Percentiles rank a stretch among this genome's conserved stretches.
phyloP scores from a whole-genome alignment of 2,888 invertebrate species.

The Pandemis cinnamomeana region DNA sequence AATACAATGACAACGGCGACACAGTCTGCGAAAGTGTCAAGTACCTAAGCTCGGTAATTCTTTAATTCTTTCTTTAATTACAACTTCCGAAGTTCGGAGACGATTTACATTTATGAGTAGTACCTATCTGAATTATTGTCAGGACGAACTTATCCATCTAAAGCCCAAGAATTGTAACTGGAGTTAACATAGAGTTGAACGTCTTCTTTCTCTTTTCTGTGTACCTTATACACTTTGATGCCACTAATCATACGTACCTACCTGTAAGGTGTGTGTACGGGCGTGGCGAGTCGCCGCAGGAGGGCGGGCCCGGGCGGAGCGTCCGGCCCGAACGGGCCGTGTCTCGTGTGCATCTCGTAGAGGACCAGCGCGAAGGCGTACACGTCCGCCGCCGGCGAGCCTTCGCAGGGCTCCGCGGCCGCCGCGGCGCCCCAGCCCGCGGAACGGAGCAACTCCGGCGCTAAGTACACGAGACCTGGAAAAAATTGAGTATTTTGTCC shows the following conservation, averaged over 20 bases:
- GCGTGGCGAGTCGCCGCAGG: constrained; percentile 84
- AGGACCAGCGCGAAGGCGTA: constrained; percentile 95
- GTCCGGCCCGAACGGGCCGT: constrained; percentile 92
- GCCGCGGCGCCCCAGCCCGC: constrained; percentile 70
- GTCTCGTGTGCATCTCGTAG: constrained; percentile 94
- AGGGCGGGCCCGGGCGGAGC: constrained; percentile 87
- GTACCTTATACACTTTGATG: neutral
- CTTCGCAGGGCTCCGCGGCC: constrained; percentile 70
- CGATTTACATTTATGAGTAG: no score
- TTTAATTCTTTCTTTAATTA: no score
- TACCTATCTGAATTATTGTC: no score
- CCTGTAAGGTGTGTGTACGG: constrained; percentile 84
- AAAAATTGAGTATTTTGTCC: neutral
- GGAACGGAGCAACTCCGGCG: constrained; percentile 90
- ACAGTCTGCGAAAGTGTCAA: no score
- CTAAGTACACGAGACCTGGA: constrained; percentile 90
- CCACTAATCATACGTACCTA: constrained; percentile 71
- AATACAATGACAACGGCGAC: no score
- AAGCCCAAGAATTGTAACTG: no score
- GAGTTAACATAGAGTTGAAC: no score
- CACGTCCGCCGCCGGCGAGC: constrained; percentile 91
- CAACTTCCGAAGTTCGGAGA: no score
- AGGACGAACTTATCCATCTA: neutral
- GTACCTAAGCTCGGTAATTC: no score
- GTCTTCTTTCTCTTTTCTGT: no score